Evolutionary conservation across 2,797 vertebrate genomes (phyloP), one percentile per base, ranked within the genome.

Genomic region (Salarias fasciatus): DNA sequence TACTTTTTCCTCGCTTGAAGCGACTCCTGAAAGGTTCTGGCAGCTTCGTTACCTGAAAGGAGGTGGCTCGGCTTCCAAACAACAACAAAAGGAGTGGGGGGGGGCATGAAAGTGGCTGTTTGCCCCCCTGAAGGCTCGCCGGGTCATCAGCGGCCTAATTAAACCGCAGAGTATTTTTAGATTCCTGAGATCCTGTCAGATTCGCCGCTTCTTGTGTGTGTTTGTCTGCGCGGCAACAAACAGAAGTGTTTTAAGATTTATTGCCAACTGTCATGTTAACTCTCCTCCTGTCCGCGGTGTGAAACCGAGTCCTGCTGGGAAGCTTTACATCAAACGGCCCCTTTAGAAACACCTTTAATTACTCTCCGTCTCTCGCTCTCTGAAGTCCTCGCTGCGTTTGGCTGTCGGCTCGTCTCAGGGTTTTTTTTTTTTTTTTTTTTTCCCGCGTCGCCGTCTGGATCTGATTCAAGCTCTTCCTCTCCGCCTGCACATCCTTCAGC

Each of bases 291-390:
- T 78, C 76, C 53, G 11, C 45, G 9, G 64, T 38, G 80, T 78
- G 80, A 86, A 87, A 78, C 72, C 37, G 9, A 60, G 72, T 79
- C 89, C 79, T 77, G 74, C 77, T 76, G 86, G 86, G 84, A 78
- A 82, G 76, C 83, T 86, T 85, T 74, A 70, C 80, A 82, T 82
- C 77, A 85, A 91, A 89, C 70, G 41, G 57, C 78, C 63, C 52
- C 75, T 63, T 84, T 60, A 83, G 77, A 86, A 85, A 85, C 76
- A 70, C 69, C 86, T 89, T 88, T 91, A 92, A 91, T 91, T 90
- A 91, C 84, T 72, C 72, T 44, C 18, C 37, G 61, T 67, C 58
- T 71, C 73, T 56, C 47, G 11, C 15, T 49, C 69, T 54, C 68
- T 80, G 40, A 77, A 79, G 63, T 79, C 55, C 69, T 79, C 14